Evolutionary conservation across 2,888 invertebrate species (phyloP).

Genomic region (Tridacna gigas): DNA sequence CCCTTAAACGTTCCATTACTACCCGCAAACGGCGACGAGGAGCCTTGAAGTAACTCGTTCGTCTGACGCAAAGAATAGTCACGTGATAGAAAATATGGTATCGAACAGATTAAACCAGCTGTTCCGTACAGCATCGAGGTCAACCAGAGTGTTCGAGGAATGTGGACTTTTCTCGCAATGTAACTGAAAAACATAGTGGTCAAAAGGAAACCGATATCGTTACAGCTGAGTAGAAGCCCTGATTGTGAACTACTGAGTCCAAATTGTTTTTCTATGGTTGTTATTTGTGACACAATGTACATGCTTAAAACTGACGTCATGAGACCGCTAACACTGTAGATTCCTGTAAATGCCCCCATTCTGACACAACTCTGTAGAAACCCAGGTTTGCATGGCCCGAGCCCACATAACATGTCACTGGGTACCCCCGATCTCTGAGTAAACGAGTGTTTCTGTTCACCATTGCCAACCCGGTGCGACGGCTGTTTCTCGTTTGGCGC

Average conservation of each 20-base stretch:
- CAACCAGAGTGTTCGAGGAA: constrained; percentile 59
- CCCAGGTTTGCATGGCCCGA: constrained; percentile 53
- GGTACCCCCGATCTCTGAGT: constrained; percentile 30
- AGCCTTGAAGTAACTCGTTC: constrained; percentile 19
- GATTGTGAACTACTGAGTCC: constrained; percentile 75
- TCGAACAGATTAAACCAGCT: constrained; percentile 63
- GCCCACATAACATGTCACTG: constrained; percentile 65
- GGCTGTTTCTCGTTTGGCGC: constrained; percentile 13
- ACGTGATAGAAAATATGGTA: constrained; percentile 60
- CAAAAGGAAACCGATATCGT: constrained; percentile 76
- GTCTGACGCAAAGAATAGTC: constrained; percentile 49
- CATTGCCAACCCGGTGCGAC: neutral
- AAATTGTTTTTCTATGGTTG: constrained; percentile 76
- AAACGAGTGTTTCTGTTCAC: constrained; percentile 12
- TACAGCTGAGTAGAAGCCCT: constrained; percentile 75
- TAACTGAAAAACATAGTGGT: constrained; percentile 68
- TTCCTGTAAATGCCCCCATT: constrained; percentile 56
- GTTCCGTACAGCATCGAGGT: constrained; percentile 63
- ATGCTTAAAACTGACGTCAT: constrained; percentile 65
- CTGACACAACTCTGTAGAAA: constrained; percentile 61
- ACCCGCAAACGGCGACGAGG: neutral
- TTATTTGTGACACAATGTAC: constrained; percentile 71
- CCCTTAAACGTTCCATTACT: neutral
- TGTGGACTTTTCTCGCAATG: constrained; percentile 64
- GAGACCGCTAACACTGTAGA: constrained; percentile 64